Evolutionary conservation across 37 sponge, comb jelly and placozoan species (phyloP), one percentile per base, ranked within the genome.

Genomic region (Cliona cf. orientalis): DNA sequence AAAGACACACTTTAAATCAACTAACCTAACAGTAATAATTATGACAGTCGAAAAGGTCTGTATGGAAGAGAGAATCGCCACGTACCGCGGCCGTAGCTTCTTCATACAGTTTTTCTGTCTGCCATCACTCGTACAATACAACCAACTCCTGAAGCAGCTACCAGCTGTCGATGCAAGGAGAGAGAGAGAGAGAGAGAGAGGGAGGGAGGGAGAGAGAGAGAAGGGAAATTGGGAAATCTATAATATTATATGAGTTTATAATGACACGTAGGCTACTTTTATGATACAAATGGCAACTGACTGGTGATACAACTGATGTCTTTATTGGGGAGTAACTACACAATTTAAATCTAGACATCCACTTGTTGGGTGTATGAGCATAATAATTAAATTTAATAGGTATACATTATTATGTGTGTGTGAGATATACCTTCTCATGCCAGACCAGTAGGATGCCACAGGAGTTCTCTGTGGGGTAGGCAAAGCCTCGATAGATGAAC

Each of bases 381-480:
- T 35, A 29, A 49, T 19, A 17, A 49, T 19, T 17, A n/a, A n/a
- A n/a, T n/a, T n/a, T n/a, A n/a, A n/a, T n/a, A n/a, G 6, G 37
- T 58, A 62, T 23, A 74, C 85, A 46, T n/a, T n/a, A n/a, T n/a
- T n/a, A n/a, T n/a, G n/a, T n/a, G n/a, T n/a, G n/a, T n/a, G n/a
- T n/a, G n/a, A n/a, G n/a, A n/a, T n/a, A n/a, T 41, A 95, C 97
- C 83, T 92, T 86, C 65, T 99, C 95, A 49, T 99, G 99, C 97
- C 97, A 99, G 32, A 77, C 80, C n/a, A 99, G 91, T 5, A 99
- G 85, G 12, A 89, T 86, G 2, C 95, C 95, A 76, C 93, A 93
- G 25, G 92, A 90, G 61, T 96, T 99, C 66, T 99, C 99, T n/a
- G 94, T 88, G n/a, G 95, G 93, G 43, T 80, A 71, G 34, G 93